Percentiles rank a stretch among this genome's conserved stretches.
Conservation (phyloP, 1,140 invertebrate genomes). For the Dendroctonus ponderosae region DNA sequence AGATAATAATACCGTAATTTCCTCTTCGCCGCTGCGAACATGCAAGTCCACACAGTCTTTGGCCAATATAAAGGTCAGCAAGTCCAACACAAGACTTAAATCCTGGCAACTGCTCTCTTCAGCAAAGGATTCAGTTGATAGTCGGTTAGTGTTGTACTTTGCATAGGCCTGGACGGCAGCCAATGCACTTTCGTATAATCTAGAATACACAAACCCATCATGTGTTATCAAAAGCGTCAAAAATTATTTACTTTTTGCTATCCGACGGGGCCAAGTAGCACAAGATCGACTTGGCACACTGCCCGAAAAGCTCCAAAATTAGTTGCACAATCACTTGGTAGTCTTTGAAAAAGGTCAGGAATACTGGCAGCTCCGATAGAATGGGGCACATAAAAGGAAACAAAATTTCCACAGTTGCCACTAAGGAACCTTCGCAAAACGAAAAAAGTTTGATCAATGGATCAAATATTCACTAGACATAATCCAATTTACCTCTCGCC, state of each 20-base stretch:
- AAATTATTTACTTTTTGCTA: slow-evolving; percentile 48
- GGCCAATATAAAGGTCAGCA: slow-evolving; percentile 68
- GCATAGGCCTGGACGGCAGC: slow-evolving; percentile 70
- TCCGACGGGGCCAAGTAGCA: slow-evolving; percentile 63
- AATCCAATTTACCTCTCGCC: slow-evolving; percentile 49
- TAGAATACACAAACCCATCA: slow-evolving; percentile 5
- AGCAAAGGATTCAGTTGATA: slow-evolving; percentile 58
- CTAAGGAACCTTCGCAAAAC: slow-evolving; percentile 53
- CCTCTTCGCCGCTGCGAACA: slow-evolving; percentile 40
- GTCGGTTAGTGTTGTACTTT: slow-evolving; percentile 58
- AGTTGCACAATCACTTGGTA: slow-evolving; percentile 78
- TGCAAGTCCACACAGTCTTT: slow-evolving; percentile 70
- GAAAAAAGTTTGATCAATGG: neutral
- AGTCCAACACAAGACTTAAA: slow-evolving; percentile 68
- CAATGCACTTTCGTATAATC: slow-evolving; percentile 64
- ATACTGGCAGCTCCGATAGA: slow-evolving; percentile 63
- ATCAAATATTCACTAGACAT: neutral
- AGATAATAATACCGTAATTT: slow-evolving; percentile 38
- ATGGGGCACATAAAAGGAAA: slow-evolving; percentile 66
- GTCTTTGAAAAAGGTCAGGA: slow-evolving; percentile 76
- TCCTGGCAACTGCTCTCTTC: slow-evolving; percentile 72
- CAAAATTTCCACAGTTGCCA: slow-evolving; percentile 59
- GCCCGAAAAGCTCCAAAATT: slow-evolving; percentile 72
- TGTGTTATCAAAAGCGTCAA: neutral
- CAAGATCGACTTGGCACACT: slow-evolving; percentile 68